Conservation (phyloP, 2,797 vertebrate species). For the Gymnothorax javanicus region DNA sequence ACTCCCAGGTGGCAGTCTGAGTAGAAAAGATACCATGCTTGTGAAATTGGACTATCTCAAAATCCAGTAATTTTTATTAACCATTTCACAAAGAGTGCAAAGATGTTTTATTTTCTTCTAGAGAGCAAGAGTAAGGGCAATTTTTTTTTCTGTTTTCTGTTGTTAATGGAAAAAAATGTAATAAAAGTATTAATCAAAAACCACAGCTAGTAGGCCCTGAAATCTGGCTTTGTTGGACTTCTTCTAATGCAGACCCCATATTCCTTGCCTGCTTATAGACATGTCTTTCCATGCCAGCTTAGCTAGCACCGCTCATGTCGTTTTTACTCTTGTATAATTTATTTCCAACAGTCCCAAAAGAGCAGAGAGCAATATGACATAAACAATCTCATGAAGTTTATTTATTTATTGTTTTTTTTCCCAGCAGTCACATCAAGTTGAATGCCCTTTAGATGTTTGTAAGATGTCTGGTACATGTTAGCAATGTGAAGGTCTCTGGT, state of each 20-base stretch:
- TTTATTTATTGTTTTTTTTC: neutral
- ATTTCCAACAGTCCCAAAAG: neutral
- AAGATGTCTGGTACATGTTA: neutral
- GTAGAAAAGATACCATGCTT: neutral
- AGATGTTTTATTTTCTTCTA: neutral
- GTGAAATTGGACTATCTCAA: neutral
- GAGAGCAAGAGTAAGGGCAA: neutral
- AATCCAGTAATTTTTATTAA: neutral
- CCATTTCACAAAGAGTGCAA: neutral
- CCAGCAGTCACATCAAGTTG: neutral
- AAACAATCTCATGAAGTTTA: constrained; percentile 1
- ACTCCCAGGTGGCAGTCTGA: neutral
- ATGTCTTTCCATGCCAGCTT: neutral
- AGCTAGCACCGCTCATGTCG: neutral
- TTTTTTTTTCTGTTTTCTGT: neutral
- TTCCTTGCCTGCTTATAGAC: neutral
- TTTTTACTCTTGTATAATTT: neutral
- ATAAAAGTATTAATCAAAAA: neutral
- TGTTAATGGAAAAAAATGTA: neutral
- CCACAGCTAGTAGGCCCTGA: neutral
- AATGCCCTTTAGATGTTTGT: neutral
- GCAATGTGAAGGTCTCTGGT: neutral
- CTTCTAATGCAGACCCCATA: neutral
- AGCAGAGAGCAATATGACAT: neutral
- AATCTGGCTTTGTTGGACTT: neutral